Evolutionary conservation across 2,113 vertebrate species (phyloP).

Genomic region (Pangasianodon gigas): DNA sequence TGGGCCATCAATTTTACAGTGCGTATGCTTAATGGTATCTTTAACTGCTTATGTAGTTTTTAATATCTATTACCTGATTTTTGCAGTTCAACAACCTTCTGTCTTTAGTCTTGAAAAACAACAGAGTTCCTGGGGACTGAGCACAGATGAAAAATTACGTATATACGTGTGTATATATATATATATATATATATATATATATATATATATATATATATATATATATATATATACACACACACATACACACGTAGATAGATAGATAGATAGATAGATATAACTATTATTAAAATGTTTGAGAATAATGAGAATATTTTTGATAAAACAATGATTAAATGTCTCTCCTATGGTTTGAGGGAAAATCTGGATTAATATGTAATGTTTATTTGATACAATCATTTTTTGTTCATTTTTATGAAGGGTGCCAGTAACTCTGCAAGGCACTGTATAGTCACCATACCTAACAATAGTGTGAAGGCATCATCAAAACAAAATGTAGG

Average conservation of each 20-base stretch:
- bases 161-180: too few species aligned
- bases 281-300: neutral
- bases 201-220: too few species aligned
- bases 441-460: neutral
- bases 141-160: neutral
- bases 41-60: neutral
- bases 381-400: neutral
- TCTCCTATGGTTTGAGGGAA: neutral
- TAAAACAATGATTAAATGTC: neutral
- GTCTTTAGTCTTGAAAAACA: neutral
- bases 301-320: neutral
- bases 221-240: too few species aligned
- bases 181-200: too few species aligned
- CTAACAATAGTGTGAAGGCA: neutral
- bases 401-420: neutral
- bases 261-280: too few species aligned
- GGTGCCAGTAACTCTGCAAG: too few species aligned
- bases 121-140: neutral
- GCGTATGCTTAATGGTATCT: neutral
- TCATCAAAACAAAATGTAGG: neutral
- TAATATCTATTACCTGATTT: neutral
- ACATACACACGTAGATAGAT: too few species aligned
- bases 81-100: neutral
- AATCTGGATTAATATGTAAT: neutral
- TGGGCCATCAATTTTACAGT: neutral